Percentiles rank a stretch among this genome's conserved stretches.
These are phyloP conservation scores for Vireo altiloquus DNA, from an alignment of 2,113 vertebrate genomes.

Conservation along the genomic window DNA sequence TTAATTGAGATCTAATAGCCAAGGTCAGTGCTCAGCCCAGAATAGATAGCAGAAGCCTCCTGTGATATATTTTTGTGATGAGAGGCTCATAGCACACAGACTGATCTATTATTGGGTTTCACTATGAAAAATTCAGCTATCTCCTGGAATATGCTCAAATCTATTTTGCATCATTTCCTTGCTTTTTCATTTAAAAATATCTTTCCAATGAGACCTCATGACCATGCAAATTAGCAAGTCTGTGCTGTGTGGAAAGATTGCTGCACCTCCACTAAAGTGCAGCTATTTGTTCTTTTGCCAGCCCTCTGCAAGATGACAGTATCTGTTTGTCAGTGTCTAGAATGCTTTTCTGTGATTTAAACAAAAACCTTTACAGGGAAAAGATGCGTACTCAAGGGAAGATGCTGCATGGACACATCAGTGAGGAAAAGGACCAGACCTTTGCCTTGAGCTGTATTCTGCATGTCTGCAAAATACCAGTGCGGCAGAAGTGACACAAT, in stretches of 20 bases:
- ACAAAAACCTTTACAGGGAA: background rate
- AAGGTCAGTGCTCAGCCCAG: conserved; percentile 45
- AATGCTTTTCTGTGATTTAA: background rate
- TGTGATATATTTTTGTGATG: conserved; percentile 3
- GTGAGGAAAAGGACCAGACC: background rate
- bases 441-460: background rate
- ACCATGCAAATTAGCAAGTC: background rate
- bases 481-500: background rate
- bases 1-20: conserved; percentile 42
- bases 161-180: conserved; percentile 25
- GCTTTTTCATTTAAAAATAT: conserved; percentile 51
- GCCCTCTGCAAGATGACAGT: background rate
- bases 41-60: background rate
- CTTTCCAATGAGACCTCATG: conserved; percentile 7
- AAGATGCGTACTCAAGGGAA: background rate
- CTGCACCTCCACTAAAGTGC: background rate
- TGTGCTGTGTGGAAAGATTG: background rate
- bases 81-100: conserved; percentile 22
- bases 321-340: background rate
- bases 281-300: conserved; percentile 6
- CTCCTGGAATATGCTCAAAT: conserved; percentile 7
- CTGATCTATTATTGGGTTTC: conserved; percentile 8
- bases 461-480: background rate
- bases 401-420: background rate
- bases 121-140: conserved; percentile 27